Evolutionary conservation across 2,888 invertebrate species (phyloP).

Genomic region (Biston betularia): DNA sequence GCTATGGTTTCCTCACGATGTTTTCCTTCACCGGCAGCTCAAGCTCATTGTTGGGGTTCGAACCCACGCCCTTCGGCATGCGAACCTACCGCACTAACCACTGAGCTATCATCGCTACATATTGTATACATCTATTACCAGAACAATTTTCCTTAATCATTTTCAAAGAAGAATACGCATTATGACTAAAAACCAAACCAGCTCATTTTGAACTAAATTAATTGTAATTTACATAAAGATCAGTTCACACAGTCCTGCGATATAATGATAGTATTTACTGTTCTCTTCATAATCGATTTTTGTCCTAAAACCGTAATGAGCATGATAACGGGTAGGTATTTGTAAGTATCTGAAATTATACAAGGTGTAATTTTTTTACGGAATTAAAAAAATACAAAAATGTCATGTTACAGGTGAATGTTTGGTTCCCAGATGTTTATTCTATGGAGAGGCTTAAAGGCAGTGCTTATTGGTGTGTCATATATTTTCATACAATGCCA

Average conservation of each 20-base stretch:
- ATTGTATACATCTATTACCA: background rate
- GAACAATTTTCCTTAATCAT: background rate
- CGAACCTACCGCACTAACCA: too few relatives aligned
- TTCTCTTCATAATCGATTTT: slow-evolving; percentile 53
- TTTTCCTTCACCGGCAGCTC: too few relatives aligned
- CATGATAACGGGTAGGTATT: slow-evolving; percentile 50
- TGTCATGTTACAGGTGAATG: too few relatives aligned
- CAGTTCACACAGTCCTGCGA: slow-evolving; percentile 45
- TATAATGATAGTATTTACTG: slow-evolving; percentile 57
- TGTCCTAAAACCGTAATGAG: slow-evolving; percentile 51
- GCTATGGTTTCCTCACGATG: too few relatives aligned
- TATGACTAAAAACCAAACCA: slow-evolving; percentile 30
- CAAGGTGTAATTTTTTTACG: background rate
- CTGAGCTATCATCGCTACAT: background rate
- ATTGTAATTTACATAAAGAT: slow-evolving; percentile 57
- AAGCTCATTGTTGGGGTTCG: too few relatives aligned
- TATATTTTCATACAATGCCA: too few relatives aligned
- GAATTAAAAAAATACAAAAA: background rate
- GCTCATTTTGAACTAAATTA: slow-evolving; percentile 48
- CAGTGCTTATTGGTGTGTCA: too few relatives aligned
- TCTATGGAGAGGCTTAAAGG: too few relatives aligned
- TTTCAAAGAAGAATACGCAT: slow-evolving; percentile 5
- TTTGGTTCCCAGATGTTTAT: too few relatives aligned
- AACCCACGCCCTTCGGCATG: too few relatives aligned
- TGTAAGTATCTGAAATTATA: slow-evolving; percentile 9